phyloP scores from a whole-genome alignment of 2,888 invertebrate species.

The Timema cristinae region DNA sequence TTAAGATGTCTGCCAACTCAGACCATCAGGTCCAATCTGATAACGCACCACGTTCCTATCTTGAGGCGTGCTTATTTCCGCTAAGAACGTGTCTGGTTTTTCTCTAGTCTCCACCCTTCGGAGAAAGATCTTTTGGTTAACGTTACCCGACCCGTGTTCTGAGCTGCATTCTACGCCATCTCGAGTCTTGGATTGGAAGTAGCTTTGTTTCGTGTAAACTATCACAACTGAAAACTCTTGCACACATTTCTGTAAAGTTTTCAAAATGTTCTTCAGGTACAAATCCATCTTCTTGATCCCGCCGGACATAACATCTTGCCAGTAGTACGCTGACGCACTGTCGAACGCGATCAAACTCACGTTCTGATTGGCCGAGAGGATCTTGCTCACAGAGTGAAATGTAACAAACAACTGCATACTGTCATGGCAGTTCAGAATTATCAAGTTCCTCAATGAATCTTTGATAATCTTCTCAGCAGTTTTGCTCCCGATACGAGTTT shows the following conservation, averaged over 20 bases:
- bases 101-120: conserved; percentile 8
- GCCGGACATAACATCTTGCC: conserved; percentile 46
- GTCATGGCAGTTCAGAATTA: conserved; percentile 44
- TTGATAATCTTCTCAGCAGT: conserved; percentile 37
- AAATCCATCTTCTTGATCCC: conserved; percentile 48
- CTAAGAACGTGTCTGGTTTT: conserved; percentile 13
- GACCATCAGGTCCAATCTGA: too few relatives aligned
- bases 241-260: conserved; percentile 47
- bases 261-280: conserved; percentile 48
- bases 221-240: conserved; percentile 50
- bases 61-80: conserved; percentile 14
- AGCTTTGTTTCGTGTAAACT: conserved; percentile 52
- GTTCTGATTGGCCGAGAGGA: conserved; percentile 43
- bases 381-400: conserved; percentile 43
- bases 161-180: not conserved
- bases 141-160: conserved; percentile 8
- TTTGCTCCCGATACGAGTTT: conserved; percentile 18
- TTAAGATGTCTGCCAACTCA: too few relatives aligned
- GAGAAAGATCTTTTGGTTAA: conserved; percentile 11
- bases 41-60: too few relatives aligned
- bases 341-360: conserved; percentile 50
- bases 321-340: conserved; percentile 51
- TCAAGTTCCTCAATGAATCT: conserved; percentile 42
- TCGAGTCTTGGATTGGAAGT: conserved; percentile 46
- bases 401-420: conserved; percentile 42